These are phyloP conservation scores for Bos indicus DNA, from an alignment of 2,113 vertebrate species.

Conservation along the genomic window DNA sequence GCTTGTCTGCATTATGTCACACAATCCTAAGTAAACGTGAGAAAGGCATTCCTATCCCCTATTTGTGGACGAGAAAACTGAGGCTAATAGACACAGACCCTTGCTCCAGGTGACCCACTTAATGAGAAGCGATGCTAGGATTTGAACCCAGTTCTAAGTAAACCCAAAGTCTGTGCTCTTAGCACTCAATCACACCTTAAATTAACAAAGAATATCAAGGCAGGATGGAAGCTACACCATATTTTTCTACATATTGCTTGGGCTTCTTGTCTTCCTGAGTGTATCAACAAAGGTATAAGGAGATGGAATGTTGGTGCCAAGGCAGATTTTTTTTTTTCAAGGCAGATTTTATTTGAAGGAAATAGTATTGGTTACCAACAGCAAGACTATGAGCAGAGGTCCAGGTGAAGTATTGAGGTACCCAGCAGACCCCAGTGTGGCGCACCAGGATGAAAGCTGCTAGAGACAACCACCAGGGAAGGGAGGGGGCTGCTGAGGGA, in stretches of 20 bases:
- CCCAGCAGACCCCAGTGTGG: accelerated
- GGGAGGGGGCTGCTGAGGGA: not conserved
- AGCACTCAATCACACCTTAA: not conserved
- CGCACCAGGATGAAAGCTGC: accelerated
- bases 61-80: not conserved
- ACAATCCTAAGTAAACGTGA: not conserved
- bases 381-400: not conserved
- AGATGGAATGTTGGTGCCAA: not conserved
- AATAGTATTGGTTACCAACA: not conserved
- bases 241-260: not conserved
- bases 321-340: not conserved
- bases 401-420: not conserved
- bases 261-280: not conserved
- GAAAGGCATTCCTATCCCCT: not conserved
- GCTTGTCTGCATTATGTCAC: not conserved
- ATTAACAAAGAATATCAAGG: not conserved
- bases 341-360: not conserved
- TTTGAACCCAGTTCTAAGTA: not conserved
- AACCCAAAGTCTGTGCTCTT: not conserved
- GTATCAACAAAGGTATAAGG: not conserved
- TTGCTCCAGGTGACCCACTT: not conserved
- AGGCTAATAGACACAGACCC: not conserved
- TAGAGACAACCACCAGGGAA: not conserved
- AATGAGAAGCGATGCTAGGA: not conserved
- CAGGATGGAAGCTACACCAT: not conserved